A percentile compares a stretch with the other conserved stretches of the same genome.
Evolutionary conservation across 2,888 invertebrate genomes (phyloP).

Genomic region (Lysandra coridon): DNA sequence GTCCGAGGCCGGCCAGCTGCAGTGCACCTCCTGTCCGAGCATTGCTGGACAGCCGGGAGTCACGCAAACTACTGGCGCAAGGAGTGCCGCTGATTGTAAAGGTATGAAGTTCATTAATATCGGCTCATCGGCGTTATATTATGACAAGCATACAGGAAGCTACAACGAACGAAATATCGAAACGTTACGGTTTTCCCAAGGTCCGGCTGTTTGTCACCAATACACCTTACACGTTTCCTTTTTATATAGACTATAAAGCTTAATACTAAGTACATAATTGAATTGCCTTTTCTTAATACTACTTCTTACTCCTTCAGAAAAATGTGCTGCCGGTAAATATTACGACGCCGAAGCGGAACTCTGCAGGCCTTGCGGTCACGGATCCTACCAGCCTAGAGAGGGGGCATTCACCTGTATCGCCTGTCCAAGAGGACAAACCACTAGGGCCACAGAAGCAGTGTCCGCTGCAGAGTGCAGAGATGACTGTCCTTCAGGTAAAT

Average conservation of each 20-base stretch:
- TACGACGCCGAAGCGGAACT: slow-evolving; percentile 93
- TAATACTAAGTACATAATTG: neutral
- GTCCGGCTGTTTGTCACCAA: too few relatives aligned
- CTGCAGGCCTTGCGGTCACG: slow-evolving; percentile 95
- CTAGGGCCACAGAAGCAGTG: slow-evolving; percentile 93
- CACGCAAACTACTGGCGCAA: slow-evolving; percentile 91
- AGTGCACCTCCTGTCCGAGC: slow-evolving; percentile 93
- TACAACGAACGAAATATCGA: neutral
- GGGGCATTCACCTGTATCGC: slow-evolving; percentile 94
- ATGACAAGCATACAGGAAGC: neutral
- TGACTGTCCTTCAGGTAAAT: slow-evolving; percentile 87
- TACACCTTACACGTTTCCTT: too few relatives aligned
- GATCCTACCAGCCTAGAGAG: slow-evolving; percentile 94
- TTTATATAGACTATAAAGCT: neutral
- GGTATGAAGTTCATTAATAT: slow-evolving; percentile 59
- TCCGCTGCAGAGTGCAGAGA: slow-evolving; percentile 93
- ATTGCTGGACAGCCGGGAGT: slow-evolving; percentile 95
- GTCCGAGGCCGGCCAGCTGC: slow-evolving; percentile 93
- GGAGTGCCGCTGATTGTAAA: slow-evolving; percentile 94
- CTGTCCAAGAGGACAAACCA: slow-evolving; percentile 95
- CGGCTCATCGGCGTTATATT: neutral
- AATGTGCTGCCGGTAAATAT: slow-evolving; percentile 96
- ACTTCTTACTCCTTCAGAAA: slow-evolving; percentile 76
- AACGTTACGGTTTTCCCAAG: neutral
- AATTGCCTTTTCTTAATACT: neutral